Conservation (phyloP, 2,888 invertebrate genomes). For the Prosopocoilus inquinatus region DNA sequence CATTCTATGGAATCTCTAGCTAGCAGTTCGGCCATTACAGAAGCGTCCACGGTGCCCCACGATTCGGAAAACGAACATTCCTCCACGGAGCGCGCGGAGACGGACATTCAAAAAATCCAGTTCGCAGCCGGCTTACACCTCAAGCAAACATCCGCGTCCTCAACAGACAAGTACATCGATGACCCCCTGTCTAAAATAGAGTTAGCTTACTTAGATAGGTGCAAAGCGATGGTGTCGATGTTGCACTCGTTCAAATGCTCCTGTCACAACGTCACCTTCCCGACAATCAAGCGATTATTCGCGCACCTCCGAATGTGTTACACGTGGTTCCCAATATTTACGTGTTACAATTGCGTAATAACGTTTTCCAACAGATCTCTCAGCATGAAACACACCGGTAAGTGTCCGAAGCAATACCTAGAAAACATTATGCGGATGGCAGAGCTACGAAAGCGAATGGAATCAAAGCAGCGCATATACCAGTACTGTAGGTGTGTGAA, state of each 20-base stretch:
- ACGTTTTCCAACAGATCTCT: conserved; percentile 52
- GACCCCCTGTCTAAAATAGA: conserved; percentile 42
- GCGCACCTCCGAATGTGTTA: conserved; percentile 44
- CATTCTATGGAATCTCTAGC: conserved; percentile 13
- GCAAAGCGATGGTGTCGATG: conserved; percentile 45
- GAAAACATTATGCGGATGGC: conserved; percentile 40
- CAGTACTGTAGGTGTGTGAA: conserved; percentile 45
- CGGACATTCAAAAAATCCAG: conserved; percentile 43
- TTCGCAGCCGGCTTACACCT: conserved; percentile 46
- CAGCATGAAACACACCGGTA: conserved; percentile 39
- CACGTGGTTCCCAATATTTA: conserved; percentile 58
- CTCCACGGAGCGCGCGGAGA: conserved; percentile 24
- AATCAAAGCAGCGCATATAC: conserved; percentile 44
- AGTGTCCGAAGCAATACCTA: conserved; percentile 36
- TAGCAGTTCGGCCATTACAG: conserved; percentile 10
- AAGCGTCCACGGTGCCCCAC: conserved; percentile 5
- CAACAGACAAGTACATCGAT: conserved; percentile 31
- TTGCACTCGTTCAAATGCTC: conserved; percentile 41
- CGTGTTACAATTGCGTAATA: conserved; percentile 62
- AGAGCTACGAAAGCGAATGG: conserved; percentile 39
- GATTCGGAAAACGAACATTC: conserved; percentile 14
- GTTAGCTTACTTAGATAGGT: conserved; percentile 44
- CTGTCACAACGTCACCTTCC: conserved; percentile 43
- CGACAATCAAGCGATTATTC: conserved; percentile 39
- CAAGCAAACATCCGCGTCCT: conserved; percentile 34